Percentiles rank a stretch among this genome's conserved stretches.
These are phyloP conservation scores for Axea sp. DNA, from an alignment of 2,888 invertebrate genomes.

Conservation along the genomic window DNA sequence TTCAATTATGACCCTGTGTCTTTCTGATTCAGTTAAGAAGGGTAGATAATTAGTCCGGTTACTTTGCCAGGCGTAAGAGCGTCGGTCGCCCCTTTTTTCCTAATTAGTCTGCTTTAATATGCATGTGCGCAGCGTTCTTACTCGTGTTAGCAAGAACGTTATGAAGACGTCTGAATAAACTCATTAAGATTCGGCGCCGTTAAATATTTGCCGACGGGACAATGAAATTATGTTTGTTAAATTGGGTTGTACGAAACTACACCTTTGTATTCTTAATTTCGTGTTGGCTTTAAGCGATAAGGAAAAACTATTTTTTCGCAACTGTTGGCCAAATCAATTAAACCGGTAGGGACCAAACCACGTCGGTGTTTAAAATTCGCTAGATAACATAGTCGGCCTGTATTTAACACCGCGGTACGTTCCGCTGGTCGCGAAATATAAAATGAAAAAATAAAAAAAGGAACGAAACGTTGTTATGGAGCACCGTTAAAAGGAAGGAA, in stretches of 20 bases:
- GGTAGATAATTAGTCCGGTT: slow-evolving; percentile 52
- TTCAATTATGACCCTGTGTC: slow-evolving; percentile 49
- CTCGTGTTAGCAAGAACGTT: slow-evolving; percentile 20
- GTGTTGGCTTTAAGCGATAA: not conserved
- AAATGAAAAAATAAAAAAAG: too few relatives aligned
- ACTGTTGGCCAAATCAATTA: slow-evolving; percentile 4
- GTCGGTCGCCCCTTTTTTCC: slow-evolving; percentile 36
- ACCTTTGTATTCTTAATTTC: slow-evolving; percentile 8
- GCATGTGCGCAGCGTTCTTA: slow-evolving; percentile 29
- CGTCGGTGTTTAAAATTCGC: too few relatives aligned
- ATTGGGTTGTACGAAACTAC: not conserved
- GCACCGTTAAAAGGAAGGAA: not conserved
- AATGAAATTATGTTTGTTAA: slow-evolving; percentile 29
- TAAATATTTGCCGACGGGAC: slow-evolving; percentile 27
- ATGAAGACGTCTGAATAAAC: slow-evolving; percentile 31
- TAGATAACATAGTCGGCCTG: too few relatives aligned
- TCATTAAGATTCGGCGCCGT: slow-evolving; percentile 16
- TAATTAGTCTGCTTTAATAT: slow-evolving; percentile 55
- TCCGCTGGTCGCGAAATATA: too few relatives aligned
- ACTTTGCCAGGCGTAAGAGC: slow-evolving; percentile 34
- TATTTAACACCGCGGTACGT: too few relatives aligned
- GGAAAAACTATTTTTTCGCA: not conserved
- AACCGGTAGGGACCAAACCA: too few relatives aligned
- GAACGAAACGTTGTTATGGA: not conserved
- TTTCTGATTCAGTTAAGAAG: slow-evolving; percentile 52